Percentiles rank a stretch among this genome's conserved stretches.
These are phyloP conservation scores for Parapristionchus giblindavisi DNA, from an alignment of 2,888 invertebrate genomes.

Conservation along the genomic window DNA sequence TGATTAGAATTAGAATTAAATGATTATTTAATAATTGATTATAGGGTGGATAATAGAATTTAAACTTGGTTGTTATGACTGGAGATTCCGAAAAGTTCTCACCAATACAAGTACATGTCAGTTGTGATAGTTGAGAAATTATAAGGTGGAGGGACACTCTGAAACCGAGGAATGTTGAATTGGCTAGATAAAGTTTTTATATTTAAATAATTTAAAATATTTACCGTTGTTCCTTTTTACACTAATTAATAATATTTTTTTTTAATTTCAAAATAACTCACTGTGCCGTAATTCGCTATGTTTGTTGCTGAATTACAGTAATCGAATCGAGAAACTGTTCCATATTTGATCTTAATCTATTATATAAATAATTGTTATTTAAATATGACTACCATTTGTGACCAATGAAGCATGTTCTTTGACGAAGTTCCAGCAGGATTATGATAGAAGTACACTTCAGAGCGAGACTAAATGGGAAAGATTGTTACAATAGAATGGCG, in stretches of 20 bases:
- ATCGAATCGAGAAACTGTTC: not conserved
- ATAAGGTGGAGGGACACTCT: slow-evolving; percentile 1
- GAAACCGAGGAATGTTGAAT: not conserved
- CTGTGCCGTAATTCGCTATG: not conserved
- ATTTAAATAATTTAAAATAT: too few relatives aligned
- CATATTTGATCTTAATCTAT: not conserved
- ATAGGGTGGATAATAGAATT: not conserved
- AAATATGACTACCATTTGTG: slow-evolving; percentile 32
- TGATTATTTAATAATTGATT: not conserved
- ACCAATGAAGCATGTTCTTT: slow-evolving; percentile 36
- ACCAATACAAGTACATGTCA: slow-evolving; percentile 25
- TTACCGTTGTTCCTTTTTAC: too few relatives aligned
- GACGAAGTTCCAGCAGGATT: slow-evolving; percentile 32
- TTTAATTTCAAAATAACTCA: not conserved
- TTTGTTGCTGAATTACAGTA: not conserved
- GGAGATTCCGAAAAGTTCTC: not conserved
- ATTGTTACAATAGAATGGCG: too few relatives aligned
- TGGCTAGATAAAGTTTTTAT: not conserved
- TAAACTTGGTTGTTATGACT: not conserved
- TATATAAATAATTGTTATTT: not conserved
- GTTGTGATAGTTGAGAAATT: slow-evolving; percentile 6
- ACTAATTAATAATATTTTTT: too few relatives aligned
- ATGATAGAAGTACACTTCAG: slow-evolving; percentile 36
- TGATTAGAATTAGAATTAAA: not conserved
- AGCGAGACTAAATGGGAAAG: slow-evolving; percentile 21